Evolutionary conservation across 2,797 vertebrate species (phyloP), one percentile per base, ranked within the genome.

Genomic region (Paedocypris micromegethes): DNA sequence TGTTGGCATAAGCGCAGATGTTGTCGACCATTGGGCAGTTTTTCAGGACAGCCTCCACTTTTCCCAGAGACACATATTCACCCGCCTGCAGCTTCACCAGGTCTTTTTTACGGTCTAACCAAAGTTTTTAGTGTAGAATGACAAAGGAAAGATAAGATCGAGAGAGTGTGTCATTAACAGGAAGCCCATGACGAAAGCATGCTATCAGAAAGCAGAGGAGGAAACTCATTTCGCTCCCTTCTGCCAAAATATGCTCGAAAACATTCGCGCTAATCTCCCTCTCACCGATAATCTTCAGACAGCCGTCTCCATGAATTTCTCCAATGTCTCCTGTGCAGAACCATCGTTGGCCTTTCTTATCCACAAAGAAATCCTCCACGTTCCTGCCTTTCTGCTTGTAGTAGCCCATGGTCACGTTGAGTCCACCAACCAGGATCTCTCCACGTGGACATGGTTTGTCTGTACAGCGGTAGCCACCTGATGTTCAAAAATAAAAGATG

Each of bases 41-140:
- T 88, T 98, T 98, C 82, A 98, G 74, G 81, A 90, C 86, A 50
- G 96, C 91, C 81, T 98, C 96, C 69, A 98, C 93, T 84, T 98
- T 98, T 43, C 96, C 96, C 76, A 97, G 90, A 72, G 96, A 95
- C 74, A 98, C 93, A 41, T 98, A 98, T 73, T 98, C 95, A 71
- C 96, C 96, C 0, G 93, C 93, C 83, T 97, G 95, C 38, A 98
- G 91, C 75, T 98, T 98, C 72, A 98, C 96, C 81, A 98, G 86
- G 81, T 98, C 96, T 81, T 98, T 98, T 81, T 96, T 98, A 75
- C 96, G 93, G 85, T 98, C 96, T 98, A n/a, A 50, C 2, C 72
- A 9, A 46, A 23, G 23, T 23, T 23, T 23, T 23, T 23, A 23
- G 23, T 23, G 23, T 23, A 23, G 23, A 23, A 23, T 23, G 23